Evolutionary conservation across 2,113 vertebrate genomes (phyloP).

Genomic region (Pogonocichla stellata): DNA sequence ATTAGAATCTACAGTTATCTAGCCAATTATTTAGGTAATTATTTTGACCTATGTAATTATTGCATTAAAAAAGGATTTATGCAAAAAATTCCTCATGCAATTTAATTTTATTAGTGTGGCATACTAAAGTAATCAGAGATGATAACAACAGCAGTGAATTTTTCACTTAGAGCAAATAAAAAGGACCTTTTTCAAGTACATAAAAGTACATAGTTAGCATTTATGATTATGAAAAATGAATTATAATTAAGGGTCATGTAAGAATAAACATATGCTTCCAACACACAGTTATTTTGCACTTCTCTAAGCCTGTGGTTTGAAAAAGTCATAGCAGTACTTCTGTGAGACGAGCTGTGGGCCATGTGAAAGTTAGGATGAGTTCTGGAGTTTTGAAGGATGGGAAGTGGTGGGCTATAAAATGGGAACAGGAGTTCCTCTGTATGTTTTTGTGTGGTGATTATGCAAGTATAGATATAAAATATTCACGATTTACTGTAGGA

Average conservation of each 20-base stretch:
- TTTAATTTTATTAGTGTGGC: slow-evolving; percentile 6
- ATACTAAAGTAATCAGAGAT: slow-evolving; percentile 2
- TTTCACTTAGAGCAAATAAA: slow-evolving; percentile 20
- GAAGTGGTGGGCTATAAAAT: background rate
- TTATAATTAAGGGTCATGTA: background rate
- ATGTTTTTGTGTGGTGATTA: background rate
- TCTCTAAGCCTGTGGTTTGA: background rate
- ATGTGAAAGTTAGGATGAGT: background rate
- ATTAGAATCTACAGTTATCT: background rate
- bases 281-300: background rate
- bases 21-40: background rate
- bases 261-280: background rate
- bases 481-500: background rate
- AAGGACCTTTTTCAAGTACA: background rate
- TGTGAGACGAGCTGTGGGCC: background rate
- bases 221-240: background rate
- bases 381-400: background rate
- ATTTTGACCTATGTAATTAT: background rate
- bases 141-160: background rate
- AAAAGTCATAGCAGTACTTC: background rate
- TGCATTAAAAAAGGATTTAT: background rate
- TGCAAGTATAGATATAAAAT: background rate
- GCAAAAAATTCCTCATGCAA: background rate
- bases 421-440: background rate
- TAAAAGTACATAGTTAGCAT: background rate